A percentile compares a stretch with the other conserved stretches of the same genome.
Evolutionary conservation across 2,888 invertebrate species (phyloP).

Genomic region (Phymatocera aterrima): DNA sequence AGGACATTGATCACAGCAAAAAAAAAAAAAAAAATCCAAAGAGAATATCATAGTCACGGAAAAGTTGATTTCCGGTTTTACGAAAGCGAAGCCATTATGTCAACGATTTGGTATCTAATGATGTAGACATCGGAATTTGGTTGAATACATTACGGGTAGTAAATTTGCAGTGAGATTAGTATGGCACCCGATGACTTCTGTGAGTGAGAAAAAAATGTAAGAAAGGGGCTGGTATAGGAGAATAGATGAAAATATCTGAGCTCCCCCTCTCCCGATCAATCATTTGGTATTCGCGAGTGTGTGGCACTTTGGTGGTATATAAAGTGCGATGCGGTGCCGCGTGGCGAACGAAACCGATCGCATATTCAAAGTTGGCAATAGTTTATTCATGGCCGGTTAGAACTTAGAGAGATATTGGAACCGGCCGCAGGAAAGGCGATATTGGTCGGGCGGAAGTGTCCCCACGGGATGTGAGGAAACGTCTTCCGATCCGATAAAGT

Average conservation of each 20-base stretch:
- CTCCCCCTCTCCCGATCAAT: constrained; percentile 38
- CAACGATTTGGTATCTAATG: no score
- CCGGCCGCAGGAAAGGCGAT: constrained; percentile 67
- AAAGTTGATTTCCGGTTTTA: no score
- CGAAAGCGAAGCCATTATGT: no score
- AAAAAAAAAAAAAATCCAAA: no score
- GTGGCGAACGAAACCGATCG: constrained; percentile 61
- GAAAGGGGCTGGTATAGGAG: background rate
- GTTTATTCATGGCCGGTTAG: constrained; percentile 74
- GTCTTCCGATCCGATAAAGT: constrained; percentile 68
- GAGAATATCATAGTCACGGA: no score
- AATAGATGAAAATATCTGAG: constrained; percentile 33
- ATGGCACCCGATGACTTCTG: background rate
- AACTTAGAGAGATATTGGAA: constrained; percentile 74
- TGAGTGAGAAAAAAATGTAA: background rate
- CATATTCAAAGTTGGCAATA: constrained; percentile 74
- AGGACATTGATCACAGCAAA: no score
- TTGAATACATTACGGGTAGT: background rate
- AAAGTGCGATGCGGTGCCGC: constrained; percentile 52
- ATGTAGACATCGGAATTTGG: background rate
- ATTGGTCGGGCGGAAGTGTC: constrained; percentile 74
- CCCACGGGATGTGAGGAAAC: constrained; percentile 69
- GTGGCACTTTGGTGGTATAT: constrained; percentile 15
- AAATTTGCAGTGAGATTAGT: background rate
- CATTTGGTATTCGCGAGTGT: constrained; percentile 37